Conservation (phyloP, 2,797 vertebrate genomes). For the Streptopelia turtur region DNA sequence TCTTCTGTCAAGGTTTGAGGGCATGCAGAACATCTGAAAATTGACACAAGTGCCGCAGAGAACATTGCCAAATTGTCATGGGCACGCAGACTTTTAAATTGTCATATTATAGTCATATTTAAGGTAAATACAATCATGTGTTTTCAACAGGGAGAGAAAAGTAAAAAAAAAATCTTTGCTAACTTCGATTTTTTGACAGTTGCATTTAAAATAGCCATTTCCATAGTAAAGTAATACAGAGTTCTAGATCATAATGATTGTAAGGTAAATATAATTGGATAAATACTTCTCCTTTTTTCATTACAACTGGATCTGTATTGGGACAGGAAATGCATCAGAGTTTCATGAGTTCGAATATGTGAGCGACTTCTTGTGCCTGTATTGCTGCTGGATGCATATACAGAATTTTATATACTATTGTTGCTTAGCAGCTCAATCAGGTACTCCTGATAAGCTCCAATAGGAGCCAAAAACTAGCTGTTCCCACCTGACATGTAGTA, state of each 20-base stretch:
- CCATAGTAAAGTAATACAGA: not conserved
- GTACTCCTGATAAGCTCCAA: not conserved
- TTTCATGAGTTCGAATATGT: not conserved
- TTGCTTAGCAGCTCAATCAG: not conserved
- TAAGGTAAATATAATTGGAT: not conserved
- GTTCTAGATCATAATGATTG: not conserved
- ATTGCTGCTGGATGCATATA: not conserved
- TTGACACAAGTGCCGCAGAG: not conserved
- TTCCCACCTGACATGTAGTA: not conserved
- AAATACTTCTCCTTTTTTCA: not conserved
- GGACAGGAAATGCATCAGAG: not conserved
- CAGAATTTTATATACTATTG: not conserved
- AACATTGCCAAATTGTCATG: not conserved
- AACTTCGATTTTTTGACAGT: not conserved
- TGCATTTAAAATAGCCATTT: not conserved
- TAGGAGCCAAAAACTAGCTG: not conserved
- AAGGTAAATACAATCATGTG: fast-evolving
- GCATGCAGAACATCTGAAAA: not conserved
- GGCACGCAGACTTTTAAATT: not conserved
- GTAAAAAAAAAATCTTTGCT: not conserved
- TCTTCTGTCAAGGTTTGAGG: not conserved
- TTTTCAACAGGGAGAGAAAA: not conserved
- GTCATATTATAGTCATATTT: not conserved
- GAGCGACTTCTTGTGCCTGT: fast-evolving
- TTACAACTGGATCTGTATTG: not conserved